Conservation (phyloP, 2,888 invertebrate genomes). For the Salticus scenicus region DNA sequence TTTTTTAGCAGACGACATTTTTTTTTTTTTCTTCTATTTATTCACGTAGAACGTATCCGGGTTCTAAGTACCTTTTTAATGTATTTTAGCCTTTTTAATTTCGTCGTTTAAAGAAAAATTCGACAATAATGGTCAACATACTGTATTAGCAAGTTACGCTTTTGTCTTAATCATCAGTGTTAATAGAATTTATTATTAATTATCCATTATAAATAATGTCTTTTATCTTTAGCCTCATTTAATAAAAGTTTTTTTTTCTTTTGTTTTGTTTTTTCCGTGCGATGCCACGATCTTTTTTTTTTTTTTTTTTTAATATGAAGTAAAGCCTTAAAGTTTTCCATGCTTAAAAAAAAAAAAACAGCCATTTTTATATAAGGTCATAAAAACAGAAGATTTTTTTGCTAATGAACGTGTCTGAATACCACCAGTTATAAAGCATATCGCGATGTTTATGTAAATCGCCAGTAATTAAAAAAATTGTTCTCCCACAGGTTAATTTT, state of each 20-base stretch:
- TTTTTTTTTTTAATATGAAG: slow-evolving; percentile 27
- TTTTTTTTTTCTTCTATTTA: no score
- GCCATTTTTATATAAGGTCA: slow-evolving; percentile 42
- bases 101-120: slow-evolving; percentile 26
- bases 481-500: not conserved
- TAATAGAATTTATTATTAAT: slow-evolving; percentile 67
- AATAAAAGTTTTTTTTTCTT: slow-evolving; percentile 8
- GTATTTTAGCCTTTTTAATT: slow-evolving; percentile 30
- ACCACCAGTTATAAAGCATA: slow-evolving; percentile 28
- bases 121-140: slow-evolving; percentile 27
- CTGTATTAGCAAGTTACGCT: slow-evolving; percentile 34
- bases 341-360: not conserved
- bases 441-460: slow-evolving; percentile 23
- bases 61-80: slow-evolving; percentile 57
- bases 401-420: slow-evolving; percentile 37
- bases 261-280: not conserved
- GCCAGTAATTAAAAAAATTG: not conserved
- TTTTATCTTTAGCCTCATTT: slow-evolving; percentile 28
- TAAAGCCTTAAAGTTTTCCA: slow-evolving; percentile 16
- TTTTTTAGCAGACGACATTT: slow-evolving; percentile 32
- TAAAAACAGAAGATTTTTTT: slow-evolving; percentile 26
- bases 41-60: slow-evolving; percentile 49
- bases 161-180: slow-evolving; percentile 37
- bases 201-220: slow-evolving; percentile 66
- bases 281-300: no score